phyloP scores from a whole-genome alignment of 2,113 vertebrate species.

The Vicugna pacos region DNA sequence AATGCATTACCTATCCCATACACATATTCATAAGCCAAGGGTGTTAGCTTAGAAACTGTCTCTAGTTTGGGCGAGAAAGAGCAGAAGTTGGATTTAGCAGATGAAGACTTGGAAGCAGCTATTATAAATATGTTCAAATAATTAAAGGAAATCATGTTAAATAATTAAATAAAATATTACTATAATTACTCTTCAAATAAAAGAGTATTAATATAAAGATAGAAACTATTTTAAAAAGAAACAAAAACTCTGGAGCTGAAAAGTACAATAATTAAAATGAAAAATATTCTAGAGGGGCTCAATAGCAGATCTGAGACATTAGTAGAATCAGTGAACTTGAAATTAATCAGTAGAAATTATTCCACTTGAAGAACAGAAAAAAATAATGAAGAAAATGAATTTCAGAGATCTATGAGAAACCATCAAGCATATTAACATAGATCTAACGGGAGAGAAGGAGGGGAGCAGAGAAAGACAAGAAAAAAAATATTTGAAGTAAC shows the following conservation, averaged over 20 bases:
- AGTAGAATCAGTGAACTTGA: neutral
- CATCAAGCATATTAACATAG: neutral
- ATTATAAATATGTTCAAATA: slow-evolving; percentile 34
- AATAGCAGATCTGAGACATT: neutral
- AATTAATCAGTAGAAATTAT: slow-evolving; percentile 5
- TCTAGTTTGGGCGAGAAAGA: neutral
- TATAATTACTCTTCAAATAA: neutral
- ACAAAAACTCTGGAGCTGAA: slow-evolving; percentile 36
- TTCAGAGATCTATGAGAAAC: neutral
- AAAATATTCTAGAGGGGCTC: neutral
- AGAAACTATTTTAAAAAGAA: slow-evolving; percentile 15
- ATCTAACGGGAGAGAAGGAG: neutral
- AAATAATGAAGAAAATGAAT: neutral
- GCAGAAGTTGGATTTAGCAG: neutral
- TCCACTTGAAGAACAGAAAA: neutral
- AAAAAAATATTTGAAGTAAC: slow-evolving; percentile 28
- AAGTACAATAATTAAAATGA: neutral
- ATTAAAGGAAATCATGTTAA: slow-evolving; percentile 10
- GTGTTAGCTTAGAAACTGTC: neutral
- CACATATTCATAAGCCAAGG: neutral
- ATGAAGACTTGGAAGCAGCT: neutral
- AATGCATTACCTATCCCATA: neutral
- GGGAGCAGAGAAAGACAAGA: neutral
- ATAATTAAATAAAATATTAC: slow-evolving; percentile 19
- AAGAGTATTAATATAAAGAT: neutral